These are phyloP conservation scores for Ceyx margarethae DNA, from an alignment of 2,113 vertebrate species.

Conservation along the genomic window DNA sequence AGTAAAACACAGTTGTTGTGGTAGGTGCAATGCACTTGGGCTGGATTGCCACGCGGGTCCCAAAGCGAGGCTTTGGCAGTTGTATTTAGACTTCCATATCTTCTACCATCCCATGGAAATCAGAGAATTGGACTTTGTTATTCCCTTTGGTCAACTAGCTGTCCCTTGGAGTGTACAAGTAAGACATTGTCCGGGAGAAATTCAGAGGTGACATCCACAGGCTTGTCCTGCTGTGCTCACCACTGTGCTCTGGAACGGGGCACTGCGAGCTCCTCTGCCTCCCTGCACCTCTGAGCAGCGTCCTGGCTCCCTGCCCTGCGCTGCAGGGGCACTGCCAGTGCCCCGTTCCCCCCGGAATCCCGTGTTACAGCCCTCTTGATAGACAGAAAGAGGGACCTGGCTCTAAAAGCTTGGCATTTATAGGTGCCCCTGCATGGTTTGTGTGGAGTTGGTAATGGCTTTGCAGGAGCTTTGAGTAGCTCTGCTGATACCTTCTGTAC, in stretches of 20 bases:
- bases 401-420: background rate
- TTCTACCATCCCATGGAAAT: background rate
- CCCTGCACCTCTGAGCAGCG: background rate
- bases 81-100: background rate
- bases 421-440: background rate
- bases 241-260: rapidly evolving
- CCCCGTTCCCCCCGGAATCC: background rate
- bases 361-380: background rate
- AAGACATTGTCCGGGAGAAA: background rate
- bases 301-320: background rate
- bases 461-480: background rate
- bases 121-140: background rate
- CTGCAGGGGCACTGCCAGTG: background rate
- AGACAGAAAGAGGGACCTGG: background rate
- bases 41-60: background rate
- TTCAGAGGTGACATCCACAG: background rate
- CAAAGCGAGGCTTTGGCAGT: background rate
- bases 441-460: background rate
- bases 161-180: background rate
- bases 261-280: background rate
- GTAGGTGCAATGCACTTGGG: background rate
- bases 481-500: background rate
- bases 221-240: background rate
- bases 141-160: background rate
- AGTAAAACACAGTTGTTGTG: background rate